Conservation (phyloP, 1,140 invertebrate species). For the Platyscapa corneri region DNA sequence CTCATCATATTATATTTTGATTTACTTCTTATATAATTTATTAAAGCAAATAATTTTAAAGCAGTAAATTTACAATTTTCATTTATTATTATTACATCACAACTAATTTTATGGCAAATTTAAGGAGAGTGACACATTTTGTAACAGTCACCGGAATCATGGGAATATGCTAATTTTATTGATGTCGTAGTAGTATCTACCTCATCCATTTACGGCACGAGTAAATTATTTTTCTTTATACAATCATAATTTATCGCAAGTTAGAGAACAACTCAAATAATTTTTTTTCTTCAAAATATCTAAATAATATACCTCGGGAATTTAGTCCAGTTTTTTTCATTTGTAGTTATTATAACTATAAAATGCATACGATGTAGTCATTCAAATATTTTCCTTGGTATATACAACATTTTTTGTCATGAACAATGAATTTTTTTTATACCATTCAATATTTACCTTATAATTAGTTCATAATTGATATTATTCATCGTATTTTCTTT, state of each 20-base stretch:
- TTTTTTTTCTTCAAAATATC: not conserved
- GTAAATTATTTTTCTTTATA: not conserved
- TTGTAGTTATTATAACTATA: not conserved
- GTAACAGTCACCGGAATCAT: not conserved
- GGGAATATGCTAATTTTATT: slow-evolving; percentile 19
- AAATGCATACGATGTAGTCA: not conserved
- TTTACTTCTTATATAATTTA: not conserved
- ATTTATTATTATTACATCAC: not conserved
- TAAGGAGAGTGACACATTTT: slow-evolving; percentile 6
- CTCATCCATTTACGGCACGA: not conserved
- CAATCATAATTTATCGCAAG: not conserved
- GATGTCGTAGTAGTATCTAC: not conserved
- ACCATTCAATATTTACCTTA: not conserved
- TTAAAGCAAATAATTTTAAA: not conserved
- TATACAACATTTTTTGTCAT: not conserved
- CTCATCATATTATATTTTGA: not conserved
- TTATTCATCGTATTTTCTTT: not conserved
- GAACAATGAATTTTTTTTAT: not conserved
- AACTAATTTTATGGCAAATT: not conserved
- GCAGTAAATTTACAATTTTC: not conserved
- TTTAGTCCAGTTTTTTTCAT: not conserved
- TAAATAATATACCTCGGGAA: not conserved
- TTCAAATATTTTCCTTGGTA: not conserved
- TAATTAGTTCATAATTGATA: not conserved
- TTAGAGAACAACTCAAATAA: not conserved